Base-by-base conservation (phyloP, 2,113 vertebrate genomes). In the Peromyscus californicus region DNA sequence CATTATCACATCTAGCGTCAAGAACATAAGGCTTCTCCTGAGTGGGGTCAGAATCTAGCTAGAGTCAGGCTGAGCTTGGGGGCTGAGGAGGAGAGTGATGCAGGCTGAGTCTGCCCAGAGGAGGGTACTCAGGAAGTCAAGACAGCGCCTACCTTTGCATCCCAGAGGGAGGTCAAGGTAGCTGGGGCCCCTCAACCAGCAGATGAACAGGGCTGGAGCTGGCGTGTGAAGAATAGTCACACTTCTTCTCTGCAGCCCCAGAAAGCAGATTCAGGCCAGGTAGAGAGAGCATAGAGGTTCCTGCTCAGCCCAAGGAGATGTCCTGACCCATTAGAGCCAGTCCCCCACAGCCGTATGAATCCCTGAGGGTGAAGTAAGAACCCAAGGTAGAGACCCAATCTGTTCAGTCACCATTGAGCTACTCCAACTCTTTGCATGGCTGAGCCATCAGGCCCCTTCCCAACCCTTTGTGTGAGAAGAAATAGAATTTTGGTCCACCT, bases 281-380 rank as follows among this genome's bases (percentile, higher is more conserved):
- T 0, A 0, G 29, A 31, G 1, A 0, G 26, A 48, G 15, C 21
- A 10, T 9, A 45, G 0, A 29, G 45, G 78, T 21, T 42, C 70
- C 51, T 45, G 0, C 12, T 57, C 45, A 42, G 54, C 57, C n/a
- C 22, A 84, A 59, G 80, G 83, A 65, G 61, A 65, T 9, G 12
- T 26, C 48, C 26, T 48, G 29, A 67, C 19, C 26, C 63, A 67
- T 69, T 33, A 69, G 84, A 51, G 42, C 63, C 67, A n/a, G 79
- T 33, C 36, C 9, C 2, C 36, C 3, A 16, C n/a, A 8, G 65
- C 39, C 29, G n/a, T 19, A 12, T 2, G 2, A 29, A 7, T 6
- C n/a, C 86, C 33, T 7, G 15, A 45, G 24, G 21, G 15, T 54
- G 76, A 36, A 42, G 42, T 54, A 8, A 39, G 51, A 57, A 17